Percentiles rank a stretch among this genome's conserved stretches.
phyloP scores from a whole-genome alignment of 2,797 vertebrate genomes.

The Rhinophrynus dorsalis region DNA sequence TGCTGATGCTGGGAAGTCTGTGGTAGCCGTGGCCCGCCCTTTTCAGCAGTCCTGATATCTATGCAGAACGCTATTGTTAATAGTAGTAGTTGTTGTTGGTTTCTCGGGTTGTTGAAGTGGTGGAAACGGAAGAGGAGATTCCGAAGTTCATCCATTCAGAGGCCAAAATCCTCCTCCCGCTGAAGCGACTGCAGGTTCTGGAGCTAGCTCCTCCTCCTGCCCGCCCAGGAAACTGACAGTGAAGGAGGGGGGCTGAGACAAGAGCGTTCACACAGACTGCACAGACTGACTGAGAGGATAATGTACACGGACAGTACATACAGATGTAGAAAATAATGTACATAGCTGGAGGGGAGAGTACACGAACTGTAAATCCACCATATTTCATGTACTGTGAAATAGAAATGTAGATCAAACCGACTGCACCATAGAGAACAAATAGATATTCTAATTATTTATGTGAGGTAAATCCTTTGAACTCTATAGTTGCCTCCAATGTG shows the following conservation, averaged over 20 bases:
- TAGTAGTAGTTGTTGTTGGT: conserved; percentile 4
- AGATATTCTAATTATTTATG: too few relatives aligned
- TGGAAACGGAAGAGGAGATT: conserved; percentile 48
- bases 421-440: too few relatives aligned
- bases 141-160: conserved; percentile 48
- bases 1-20: not conserved
- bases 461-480: too few relatives aligned
- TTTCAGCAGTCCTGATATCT: not conserved
- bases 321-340: too few relatives aligned
- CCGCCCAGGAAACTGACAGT: conserved; percentile 44
- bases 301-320: too few relatives aligned
- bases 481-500: too few relatives aligned
- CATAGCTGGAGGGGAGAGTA: too few relatives aligned
- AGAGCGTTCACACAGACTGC: not conserved
- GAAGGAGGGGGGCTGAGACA: not conserved
- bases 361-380: too few relatives aligned
- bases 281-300: too few relatives aligned
- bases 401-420: too few relatives aligned
- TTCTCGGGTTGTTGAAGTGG: conserved; percentile 24
- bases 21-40: not conserved
- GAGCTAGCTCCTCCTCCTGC: conserved; percentile 16
- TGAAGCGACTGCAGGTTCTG: not conserved
- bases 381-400: too few relatives aligned
- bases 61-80: not conserved
- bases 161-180: conserved; percentile 42